phyloP scores from a whole-genome alignment of 2,888 invertebrate genomes.

The Pristionchus maxplancki region DNA sequence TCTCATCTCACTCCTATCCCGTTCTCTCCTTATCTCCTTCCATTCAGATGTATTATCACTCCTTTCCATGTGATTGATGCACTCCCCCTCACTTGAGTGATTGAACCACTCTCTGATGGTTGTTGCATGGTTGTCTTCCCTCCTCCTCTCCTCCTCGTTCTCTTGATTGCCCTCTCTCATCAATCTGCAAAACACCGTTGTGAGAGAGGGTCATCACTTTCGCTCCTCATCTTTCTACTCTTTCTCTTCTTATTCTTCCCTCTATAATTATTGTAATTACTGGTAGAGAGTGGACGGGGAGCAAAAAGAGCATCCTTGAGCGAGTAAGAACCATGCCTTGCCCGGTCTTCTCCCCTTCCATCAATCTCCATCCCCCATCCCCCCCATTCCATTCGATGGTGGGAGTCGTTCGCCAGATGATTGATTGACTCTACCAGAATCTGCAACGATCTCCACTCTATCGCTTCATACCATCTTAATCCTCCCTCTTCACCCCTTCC shows the following conservation, averaged over 20 bases:
- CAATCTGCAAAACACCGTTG: constrained; percentile 3
- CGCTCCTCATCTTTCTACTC: neutral
- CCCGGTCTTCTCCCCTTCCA: neutral
- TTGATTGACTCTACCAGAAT: constrained; percentile 14
- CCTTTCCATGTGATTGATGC: neutral
- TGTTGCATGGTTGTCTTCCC: neutral
- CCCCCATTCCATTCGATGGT: neutral
- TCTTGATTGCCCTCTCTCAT: neutral
- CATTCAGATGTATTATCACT: constrained; percentile 2
- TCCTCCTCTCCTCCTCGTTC: neutral
- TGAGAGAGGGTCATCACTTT: neutral
- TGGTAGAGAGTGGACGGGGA: neutral
- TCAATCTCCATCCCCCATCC: neutral
- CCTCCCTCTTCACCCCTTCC: neutral
- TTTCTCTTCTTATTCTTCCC: neutral
- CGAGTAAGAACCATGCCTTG: constrained; percentile 18
- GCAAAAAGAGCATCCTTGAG: constrained; percentile 12
- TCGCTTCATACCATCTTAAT: constrained; percentile 6
- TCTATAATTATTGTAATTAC: constrained; percentile 36
- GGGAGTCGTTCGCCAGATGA: constrained; percentile 15
- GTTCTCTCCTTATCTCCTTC: constrained; percentile 4
- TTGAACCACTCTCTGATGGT: neutral
- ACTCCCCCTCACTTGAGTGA: neutral
- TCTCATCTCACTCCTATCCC: neutral
- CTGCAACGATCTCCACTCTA: neutral